Base-by-base conservation (phyloP, 2,113 vertebrate species). In the Abramis brama region DNA sequence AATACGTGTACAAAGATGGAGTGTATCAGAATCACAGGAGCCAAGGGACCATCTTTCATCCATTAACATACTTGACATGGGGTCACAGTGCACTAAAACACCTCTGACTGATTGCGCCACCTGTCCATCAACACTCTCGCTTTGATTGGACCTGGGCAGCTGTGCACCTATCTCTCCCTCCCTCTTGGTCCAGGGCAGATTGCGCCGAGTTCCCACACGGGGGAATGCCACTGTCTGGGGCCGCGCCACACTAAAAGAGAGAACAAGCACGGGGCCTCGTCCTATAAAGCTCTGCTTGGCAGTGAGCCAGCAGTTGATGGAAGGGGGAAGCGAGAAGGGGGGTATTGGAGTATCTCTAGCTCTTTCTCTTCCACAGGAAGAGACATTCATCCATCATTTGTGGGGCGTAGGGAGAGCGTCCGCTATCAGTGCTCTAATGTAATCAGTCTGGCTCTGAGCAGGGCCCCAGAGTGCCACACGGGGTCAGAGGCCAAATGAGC, bases 161-260 rank as follows among this genome's bases (percentile, higher is more conserved):
- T 89, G 88, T 90, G 90, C 85, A 83, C 91, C 91, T 79, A 45
- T 90, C 86, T 86, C 77, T 90, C 60, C 81, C 84, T 91, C 76
- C 86, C 82, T 88, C 88, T 75, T 85, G 86, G 55, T 86, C 86
- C 89, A 64, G 82, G 50, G 15, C 71, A 78, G 85, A 79, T 33
- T 71, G 62, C n/a, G 19, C 36, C 11, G 71, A 66, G 60, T 85
- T 86, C 84, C 84, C 71, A 88, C 71, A 15, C 27, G 13, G 15
- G 76, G 87, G 85, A 86, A 89, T 89, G 79, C 78, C 78, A 86
- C 12, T 89, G 85, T 73, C 81, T 95, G 94, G 94, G 91, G 86
- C 85, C 71, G 75, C 85, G 94, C 93, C 94, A 9, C 25, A 11
- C 59, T 50, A 17, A 66, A n/a, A 27, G 95, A 92, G 82, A 73